These are phyloP conservation scores for Brachymystax lenok DNA, from an alignment of 2,797 vertebrate genomes.

Conservation along the genomic window DNA sequence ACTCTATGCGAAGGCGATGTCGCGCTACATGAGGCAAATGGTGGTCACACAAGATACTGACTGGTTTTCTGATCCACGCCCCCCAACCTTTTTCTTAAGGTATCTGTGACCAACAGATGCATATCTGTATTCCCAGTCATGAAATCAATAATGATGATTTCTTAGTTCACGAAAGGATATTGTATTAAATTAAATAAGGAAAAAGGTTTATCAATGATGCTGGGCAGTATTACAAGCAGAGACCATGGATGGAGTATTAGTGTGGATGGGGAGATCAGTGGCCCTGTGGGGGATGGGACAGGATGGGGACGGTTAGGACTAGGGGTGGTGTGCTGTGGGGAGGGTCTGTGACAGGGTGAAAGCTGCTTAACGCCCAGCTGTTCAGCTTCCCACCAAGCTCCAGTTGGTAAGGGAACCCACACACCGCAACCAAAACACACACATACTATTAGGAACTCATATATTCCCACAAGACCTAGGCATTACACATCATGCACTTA, in stretches of 20 bases:
- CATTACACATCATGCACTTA: slow-evolving; percentile 15
- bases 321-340: slow-evolving; percentile 41
- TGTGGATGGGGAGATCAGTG: not conserved
- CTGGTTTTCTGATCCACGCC: no score
- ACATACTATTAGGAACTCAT: slow-evolving; percentile 32
- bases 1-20: no score
- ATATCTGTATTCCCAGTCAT: no score
- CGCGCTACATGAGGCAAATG: no score
- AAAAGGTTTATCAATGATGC: not conserved
- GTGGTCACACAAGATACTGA: no score
- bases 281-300: slow-evolving; percentile 22
- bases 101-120: no score
- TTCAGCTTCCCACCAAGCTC: slow-evolving; percentile 70
- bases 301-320: slow-evolving; percentile 57
- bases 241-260: not conserved
- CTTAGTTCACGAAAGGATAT: not conserved
- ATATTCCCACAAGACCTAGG: slow-evolving; percentile 15
- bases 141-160: not conserved
- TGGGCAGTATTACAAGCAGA: not conserved
- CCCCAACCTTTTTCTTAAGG: no score
- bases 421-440: slow-evolving; percentile 19
- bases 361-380: slow-evolving; percentile 82
- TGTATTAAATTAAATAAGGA: not conserved
- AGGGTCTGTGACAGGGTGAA: slow-evolving; percentile 63
- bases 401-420: slow-evolving; percentile 54